Conservation (phyloP, 2,888 invertebrate species). For the Zonitis immaculata region DNA sequence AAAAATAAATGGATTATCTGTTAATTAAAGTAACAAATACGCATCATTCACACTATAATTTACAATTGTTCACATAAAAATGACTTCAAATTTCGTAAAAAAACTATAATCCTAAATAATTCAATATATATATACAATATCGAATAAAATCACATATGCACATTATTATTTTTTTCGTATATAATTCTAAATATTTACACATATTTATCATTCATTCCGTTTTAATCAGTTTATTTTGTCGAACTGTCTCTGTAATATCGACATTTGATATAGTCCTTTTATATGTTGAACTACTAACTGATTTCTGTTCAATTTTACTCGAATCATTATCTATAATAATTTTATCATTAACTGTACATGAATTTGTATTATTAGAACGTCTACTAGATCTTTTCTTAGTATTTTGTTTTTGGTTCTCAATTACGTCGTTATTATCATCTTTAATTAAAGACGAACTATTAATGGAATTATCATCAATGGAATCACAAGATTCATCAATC, state of each 20-base stretch:
- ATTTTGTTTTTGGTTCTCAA: not conserved
- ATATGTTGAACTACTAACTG: conserved; percentile 10
- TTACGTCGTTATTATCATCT: not conserved
- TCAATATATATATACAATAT: conserved; percentile 12
- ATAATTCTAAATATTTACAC: conserved; percentile 5
- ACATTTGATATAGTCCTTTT: conserved; percentile 22
- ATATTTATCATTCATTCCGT: conserved; percentile 7
- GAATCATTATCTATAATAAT: conserved; percentile 2
- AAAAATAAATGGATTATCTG: conserved; percentile 8
- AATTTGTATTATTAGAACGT: not conserved
- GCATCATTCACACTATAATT: conserved; percentile 40
- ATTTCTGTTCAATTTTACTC: conserved; percentile 9
- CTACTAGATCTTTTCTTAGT: not conserved
- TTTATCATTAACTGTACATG: not conserved
- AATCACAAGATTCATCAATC: not conserved
- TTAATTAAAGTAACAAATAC: conserved; percentile 23
- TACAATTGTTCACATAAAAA: conserved; percentile 42
- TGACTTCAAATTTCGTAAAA: conserved; percentile 39
- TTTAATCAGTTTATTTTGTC: conserved; percentile 23
- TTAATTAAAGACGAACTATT: not conserved
- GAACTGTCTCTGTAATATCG: conserved; percentile 19
- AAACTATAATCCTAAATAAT: conserved; percentile 42
- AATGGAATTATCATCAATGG: not conserved
- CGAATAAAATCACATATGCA: conserved; percentile 33
- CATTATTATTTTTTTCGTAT: conserved; percentile 18